Percentiles rank a stretch among this genome's conserved stretches.
Evolutionary conservation across 2,797 vertebrate genomes (phyloP).

Genomic region (Poecile montanus): DNA sequence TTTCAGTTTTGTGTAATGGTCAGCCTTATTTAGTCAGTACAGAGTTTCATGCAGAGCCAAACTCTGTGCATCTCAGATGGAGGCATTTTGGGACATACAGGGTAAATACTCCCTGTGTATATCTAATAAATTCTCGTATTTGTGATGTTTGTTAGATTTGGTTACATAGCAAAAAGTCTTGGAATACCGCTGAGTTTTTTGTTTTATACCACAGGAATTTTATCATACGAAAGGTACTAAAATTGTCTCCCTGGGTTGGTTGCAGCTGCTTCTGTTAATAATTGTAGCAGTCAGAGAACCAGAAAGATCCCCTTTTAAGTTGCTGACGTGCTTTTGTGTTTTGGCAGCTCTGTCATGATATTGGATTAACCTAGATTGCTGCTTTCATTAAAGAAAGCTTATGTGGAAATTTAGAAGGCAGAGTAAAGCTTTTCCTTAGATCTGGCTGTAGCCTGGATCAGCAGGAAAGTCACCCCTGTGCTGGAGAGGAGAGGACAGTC

Average conservation of each 20-base stretch:
- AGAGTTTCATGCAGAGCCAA: not conserved
- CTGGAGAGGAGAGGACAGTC: not conserved
- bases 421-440: not conserved
- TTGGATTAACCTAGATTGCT: constrained; percentile 21
- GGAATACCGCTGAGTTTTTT: not conserved
- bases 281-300: not conserved
- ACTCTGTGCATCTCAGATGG: not conserved
- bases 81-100: not conserved
- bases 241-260: not conserved
- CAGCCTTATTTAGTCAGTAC: not conserved
- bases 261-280: not conserved
- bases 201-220: not conserved
- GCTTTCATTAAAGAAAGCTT: not conserved
- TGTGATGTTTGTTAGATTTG: not conserved
- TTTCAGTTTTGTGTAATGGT: not conserved
- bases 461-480: not conserved
- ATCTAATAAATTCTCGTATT: not conserved
- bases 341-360: not conserved
- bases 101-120: not conserved
- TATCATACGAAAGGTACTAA: not conserved
- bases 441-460: not conserved
- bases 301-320: not conserved
- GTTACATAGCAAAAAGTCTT: not conserved
- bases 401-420: not conserved
- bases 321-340: not conserved